Percentiles rank a stretch among this genome's conserved stretches.
These are phyloP conservation scores for Anoplius nigerrimus DNA, from an alignment of 2,888 invertebrate species.

Conservation along the genomic window DNA sequence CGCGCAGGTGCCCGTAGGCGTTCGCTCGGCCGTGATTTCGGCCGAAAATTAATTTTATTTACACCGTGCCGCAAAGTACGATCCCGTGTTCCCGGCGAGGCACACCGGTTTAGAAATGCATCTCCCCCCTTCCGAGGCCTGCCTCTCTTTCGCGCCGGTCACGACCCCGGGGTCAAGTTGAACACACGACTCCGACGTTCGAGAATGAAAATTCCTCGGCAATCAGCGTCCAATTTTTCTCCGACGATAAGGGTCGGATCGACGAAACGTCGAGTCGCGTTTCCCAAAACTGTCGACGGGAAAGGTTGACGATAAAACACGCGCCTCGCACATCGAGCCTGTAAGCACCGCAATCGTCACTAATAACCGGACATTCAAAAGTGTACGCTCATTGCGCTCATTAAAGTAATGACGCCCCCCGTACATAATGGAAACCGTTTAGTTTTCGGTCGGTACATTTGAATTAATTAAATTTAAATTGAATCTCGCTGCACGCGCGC, in stretches of 20 bases:
- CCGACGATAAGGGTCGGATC: constrained; percentile 7
- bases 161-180: constrained; percentile 1
- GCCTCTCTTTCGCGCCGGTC: neutral
- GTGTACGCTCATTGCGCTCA: too few relatives aligned
- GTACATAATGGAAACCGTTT: too few relatives aligned
- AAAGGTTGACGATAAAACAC: too few relatives aligned
- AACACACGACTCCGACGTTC: constrained; percentile 16
- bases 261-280: neutral
- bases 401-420: too few relatives aligned
- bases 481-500: too few relatives aligned
- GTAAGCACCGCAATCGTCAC: too few relatives aligned
- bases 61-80: constrained; percentile 58
- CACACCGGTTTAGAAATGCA: neutral
- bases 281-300: too few relatives aligned
- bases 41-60: constrained; percentile 64
- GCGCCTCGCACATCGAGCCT: too few relatives aligned
- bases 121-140: constrained; percentile 5
- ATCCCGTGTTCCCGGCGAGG: constrained; percentile 45
- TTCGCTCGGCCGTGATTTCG: constrained; percentile 21
- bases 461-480: too few relatives aligned
- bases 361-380: too few relatives aligned
- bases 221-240: constrained; percentile 21
- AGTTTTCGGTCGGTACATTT: too few relatives aligned
- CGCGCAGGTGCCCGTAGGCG: constrained; percentile 17
- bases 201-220: constrained; percentile 14